Percentiles rank a stretch among this genome's conserved stretches.
These are phyloP conservation scores for Lycocerus yunnanus DNA, from an alignment of 2,888 invertebrate genomes.

Conservation along the genomic window DNA sequence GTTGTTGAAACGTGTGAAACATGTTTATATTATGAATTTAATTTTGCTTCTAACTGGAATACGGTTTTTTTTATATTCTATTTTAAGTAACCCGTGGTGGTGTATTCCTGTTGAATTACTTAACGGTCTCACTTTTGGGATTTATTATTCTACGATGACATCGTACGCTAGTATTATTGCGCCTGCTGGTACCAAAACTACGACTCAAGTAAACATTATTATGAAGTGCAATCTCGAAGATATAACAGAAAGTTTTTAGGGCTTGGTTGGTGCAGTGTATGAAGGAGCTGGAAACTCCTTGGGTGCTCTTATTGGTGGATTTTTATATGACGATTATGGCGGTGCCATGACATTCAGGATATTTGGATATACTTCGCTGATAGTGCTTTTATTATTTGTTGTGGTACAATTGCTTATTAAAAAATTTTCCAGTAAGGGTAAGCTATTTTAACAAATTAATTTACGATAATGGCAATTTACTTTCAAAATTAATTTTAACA, in stretches of 20 bases:
- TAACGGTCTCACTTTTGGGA: conserved; percentile 87
- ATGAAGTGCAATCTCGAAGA: too few species aligned
- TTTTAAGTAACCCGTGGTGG: conserved; percentile 80
- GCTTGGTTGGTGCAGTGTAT: conserved; percentile 85
- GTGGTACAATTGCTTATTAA: neutral
- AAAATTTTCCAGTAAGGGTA: neutral
- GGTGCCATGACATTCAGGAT: neutral
- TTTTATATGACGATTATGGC: conserved; percentile 59
- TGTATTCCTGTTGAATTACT: conserved; percentile 82
- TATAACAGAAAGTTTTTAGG: conserved; percentile 57
- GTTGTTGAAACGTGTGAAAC: conserved; percentile 79
- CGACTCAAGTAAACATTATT: conserved; percentile 72
- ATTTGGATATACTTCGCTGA: neutral
- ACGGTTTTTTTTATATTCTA: conserved; percentile 81
- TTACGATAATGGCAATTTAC: neutral
- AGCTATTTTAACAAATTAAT: neutral
- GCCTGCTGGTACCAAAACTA: conserved; percentile 83
- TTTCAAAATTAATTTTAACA: neutral
- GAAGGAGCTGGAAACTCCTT: conserved; percentile 84
- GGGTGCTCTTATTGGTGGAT: conserved; percentile 80
- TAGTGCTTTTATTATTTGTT: neutral
- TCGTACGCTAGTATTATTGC: conserved; percentile 85
- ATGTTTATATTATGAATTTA: conserved; percentile 80
- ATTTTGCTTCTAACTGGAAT: conserved; percentile 80
- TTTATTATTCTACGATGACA: conserved; percentile 87